A percentile compares a stretch with the other conserved stretches of the same genome.
These are phyloP conservation scores for Nowickia ferox DNA, from an alignment of 2,888 invertebrate genomes.

Conservation along the genomic window DNA sequence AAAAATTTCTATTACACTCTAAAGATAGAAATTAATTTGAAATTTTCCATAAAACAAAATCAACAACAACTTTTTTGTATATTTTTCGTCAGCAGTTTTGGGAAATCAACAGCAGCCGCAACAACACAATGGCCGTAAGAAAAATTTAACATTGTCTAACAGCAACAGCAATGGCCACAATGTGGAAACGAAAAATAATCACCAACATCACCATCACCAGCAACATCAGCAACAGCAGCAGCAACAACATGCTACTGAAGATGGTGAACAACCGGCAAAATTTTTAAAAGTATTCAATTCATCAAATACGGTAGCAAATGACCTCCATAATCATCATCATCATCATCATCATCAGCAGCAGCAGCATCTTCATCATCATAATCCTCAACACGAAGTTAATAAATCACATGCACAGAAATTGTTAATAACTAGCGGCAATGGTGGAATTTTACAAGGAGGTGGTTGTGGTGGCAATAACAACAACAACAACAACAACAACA, in stretches of 20 bases:
- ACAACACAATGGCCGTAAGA: conserved; percentile 72
- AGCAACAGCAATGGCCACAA: conserved; percentile 42
- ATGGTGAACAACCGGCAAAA: conserved; percentile 79
- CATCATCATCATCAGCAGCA: conserved; percentile 9
- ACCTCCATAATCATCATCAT: conserved; percentile 11
- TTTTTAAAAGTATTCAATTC: conserved; percentile 78
- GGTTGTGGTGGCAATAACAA: conserved; percentile 75
- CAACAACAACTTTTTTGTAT: conserved; percentile 55
- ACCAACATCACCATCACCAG: conserved; percentile 65
- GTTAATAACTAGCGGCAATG: conserved; percentile 51
- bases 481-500: conserved; percentile 65
- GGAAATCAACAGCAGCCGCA: conserved; percentile 60
- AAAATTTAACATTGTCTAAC: conserved; percentile 65
- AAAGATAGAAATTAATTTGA: conserved; percentile 45
- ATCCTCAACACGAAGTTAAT: conserved; percentile 22
- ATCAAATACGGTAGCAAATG: conserved; percentile 24
- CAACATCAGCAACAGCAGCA: conserved; percentile 64
- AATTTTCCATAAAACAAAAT: conserved; percentile 30
- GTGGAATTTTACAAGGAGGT: conserved; percentile 55
- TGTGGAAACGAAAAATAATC: conserved; percentile 60
- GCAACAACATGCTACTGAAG: conserved; percentile 63
- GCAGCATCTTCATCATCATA: background rate
- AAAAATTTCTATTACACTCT: conserved; percentile 31
- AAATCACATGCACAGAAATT: conserved; percentile 52
- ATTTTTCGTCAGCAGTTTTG: conserved; percentile 70